Conservation (phyloP, 1,140 invertebrate species). For the Bradysia coprophila region DNA sequence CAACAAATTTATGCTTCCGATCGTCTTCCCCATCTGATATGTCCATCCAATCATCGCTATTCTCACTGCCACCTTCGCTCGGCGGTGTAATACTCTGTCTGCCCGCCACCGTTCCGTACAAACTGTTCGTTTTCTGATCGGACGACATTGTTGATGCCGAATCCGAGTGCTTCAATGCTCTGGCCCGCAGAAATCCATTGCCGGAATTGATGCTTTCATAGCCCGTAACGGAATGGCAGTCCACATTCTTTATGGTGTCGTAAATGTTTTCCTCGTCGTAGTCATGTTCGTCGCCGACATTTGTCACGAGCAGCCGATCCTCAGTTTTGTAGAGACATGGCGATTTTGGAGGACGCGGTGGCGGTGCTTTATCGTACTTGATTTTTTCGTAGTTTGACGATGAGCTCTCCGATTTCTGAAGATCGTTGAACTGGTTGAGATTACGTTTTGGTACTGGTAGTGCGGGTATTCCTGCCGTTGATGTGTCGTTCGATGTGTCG, state of each 20-base stretch:
- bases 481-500: not conserved
- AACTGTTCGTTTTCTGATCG: slow-evolving; percentile 43
- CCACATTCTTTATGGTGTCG: slow-evolving; percentile 26
- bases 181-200: slow-evolving; percentile 9
- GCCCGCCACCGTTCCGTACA: slow-evolving; percentile 28
- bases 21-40: slow-evolving; percentile 32
- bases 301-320: no score
- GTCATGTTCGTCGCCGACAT: slow-evolving; percentile 9
- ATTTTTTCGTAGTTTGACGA: slow-evolving; percentile 8
- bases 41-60: slow-evolving; percentile 46
- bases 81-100: slow-evolving; percentile 10
- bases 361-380: slow-evolving; percentile 6
- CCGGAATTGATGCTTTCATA: slow-evolving; percentile 32
- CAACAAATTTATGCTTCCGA: not conserved
- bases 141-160: slow-evolving; percentile 34
- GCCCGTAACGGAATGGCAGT: slow-evolving; percentile 23
- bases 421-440: not conserved
- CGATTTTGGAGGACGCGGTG: slow-evolving; percentile 9
- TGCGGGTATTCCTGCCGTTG: slow-evolving; percentile 7
- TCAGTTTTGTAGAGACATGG: not conserved
- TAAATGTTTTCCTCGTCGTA: slow-evolving; percentile 34
- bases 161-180: slow-evolving; percentile 28
- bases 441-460: slow-evolving; percentile 16
- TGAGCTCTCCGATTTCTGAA: not conserved
- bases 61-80: slow-evolving; percentile 30